phyloP scores from a whole-genome alignment of 2,797 vertebrate species.

The Apogon talboti region DNA sequence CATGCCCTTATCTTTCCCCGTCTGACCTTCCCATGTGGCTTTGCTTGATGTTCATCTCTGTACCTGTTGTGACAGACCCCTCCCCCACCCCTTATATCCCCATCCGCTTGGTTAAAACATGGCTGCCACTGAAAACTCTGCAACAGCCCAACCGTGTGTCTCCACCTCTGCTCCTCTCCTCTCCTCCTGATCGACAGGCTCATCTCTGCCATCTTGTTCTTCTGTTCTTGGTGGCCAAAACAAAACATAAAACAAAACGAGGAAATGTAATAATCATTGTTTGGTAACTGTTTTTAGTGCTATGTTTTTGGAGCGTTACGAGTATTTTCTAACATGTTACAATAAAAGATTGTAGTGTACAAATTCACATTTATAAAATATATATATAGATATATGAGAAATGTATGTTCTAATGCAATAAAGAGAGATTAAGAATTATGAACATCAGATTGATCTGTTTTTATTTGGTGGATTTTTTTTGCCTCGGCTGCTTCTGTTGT shows the following conservation, averaged over 20 bases:
- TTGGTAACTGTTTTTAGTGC: constrained; percentile 88
- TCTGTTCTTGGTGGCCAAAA: constrained; percentile 77
- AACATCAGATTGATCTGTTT: background rate
- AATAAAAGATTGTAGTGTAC: constrained; percentile 91
- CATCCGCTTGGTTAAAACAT: constrained; percentile 17
- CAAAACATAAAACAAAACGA: constrained; percentile 71
- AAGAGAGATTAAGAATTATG: constrained; percentile 81
- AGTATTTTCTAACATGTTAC: constrained; percentile 90
- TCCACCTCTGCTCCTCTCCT: constrained; percentile 50
- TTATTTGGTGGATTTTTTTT: background rate
- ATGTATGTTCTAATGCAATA: constrained; percentile 91
- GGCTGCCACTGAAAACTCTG: constrained; percentile 28
- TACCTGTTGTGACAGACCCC: background rate
- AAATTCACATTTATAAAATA: constrained; percentile 89
- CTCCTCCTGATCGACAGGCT: constrained; percentile 46
- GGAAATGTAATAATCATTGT: constrained; percentile 84
- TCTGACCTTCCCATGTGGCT: background rate
- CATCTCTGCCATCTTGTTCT: constrained; percentile 63
- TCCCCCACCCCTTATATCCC: background rate
- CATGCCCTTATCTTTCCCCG: constrained; percentile 11
- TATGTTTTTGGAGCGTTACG: constrained; percentile 85
- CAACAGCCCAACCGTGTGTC: background rate
- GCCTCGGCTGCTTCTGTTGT: background rate
- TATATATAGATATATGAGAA: constrained; percentile 80
- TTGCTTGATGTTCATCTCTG: background rate